phyloP scores from a whole-genome alignment of 2,888 invertebrate genomes.

The Tridacna gigas region DNA sequence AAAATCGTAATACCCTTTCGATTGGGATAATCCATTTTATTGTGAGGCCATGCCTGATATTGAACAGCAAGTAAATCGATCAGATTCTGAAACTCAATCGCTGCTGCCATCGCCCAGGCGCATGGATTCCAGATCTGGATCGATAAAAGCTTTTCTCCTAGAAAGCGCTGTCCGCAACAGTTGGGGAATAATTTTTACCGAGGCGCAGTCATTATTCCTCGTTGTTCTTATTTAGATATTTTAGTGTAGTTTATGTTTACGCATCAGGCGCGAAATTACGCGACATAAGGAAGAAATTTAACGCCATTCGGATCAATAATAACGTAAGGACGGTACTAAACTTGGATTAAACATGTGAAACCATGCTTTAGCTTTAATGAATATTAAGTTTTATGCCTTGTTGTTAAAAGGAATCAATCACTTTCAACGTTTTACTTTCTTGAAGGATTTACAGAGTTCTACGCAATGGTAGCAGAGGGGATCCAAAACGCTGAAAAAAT shows the following conservation, averaged over 20 bases:
- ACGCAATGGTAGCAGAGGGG: background rate
- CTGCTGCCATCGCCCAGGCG: conserved; percentile 31
- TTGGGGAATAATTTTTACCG: conserved; percentile 24
- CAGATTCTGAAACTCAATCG: conserved; percentile 34
- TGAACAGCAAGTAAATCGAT: conserved; percentile 12
- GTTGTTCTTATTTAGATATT: conserved; percentile 19
- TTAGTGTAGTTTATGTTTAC: conserved; percentile 13
- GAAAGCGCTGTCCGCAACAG: conserved; percentile 50
- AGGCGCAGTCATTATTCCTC: conserved; percentile 11
- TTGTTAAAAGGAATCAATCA: background rate
- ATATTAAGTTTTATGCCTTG: background rate
- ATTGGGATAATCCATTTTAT: background rate
- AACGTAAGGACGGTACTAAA: background rate
- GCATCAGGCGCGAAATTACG: conserved; percentile 16
- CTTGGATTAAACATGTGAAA: conserved; percentile 3
- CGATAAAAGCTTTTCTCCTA: conserved; percentile 43
- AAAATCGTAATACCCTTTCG: background rate
- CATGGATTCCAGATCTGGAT: conserved; percentile 45
- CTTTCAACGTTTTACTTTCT: background rate
- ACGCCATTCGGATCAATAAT: background rate
- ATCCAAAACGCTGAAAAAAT: background rate
- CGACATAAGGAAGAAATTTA: conserved; percentile 18
- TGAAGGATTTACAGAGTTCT: background rate
- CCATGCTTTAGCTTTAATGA: background rate
- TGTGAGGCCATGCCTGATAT: background rate